Evolutionary conservation across 2,113 vertebrate species (phyloP).

Genomic region (Eptesicus fuscus): DNA sequence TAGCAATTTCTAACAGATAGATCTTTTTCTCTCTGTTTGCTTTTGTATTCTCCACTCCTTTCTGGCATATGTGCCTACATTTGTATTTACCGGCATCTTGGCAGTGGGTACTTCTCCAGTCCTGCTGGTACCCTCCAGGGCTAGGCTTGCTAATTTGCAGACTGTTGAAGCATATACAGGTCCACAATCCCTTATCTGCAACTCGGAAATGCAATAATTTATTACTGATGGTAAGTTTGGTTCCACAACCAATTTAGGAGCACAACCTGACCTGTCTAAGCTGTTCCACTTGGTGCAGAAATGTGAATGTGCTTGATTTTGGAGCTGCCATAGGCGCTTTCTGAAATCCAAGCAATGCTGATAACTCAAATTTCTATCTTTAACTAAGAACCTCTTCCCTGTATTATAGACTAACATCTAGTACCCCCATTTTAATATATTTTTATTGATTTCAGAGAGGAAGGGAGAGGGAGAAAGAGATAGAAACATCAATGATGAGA

Average conservation of each 20-base stretch:
- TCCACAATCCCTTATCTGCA: neutral
- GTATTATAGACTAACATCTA: neutral
- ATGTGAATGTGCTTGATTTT: neutral
- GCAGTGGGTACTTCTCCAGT: neutral
- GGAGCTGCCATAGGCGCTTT: neutral
- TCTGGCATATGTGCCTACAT: neutral
- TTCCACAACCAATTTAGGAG: neutral
- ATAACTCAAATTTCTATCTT: neutral
- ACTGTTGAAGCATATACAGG: neutral
- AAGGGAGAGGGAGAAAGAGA: too few relatives aligned
- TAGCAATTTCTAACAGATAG: neutral
- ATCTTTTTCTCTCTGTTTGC: neutral
- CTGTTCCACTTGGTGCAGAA: neutral
- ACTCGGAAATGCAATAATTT: neutral
- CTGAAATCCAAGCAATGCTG: neutral
- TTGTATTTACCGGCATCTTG: neutral
- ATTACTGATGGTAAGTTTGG: neutral
- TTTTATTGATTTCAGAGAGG: too few relatives aligned
- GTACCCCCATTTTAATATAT: neutral
- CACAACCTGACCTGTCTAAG: neutral
- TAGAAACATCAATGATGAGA: too few relatives aligned
- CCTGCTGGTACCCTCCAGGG: neutral
- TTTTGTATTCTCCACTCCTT: neutral
- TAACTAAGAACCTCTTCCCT: neutral
- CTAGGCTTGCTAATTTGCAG: neutral